Base-by-base conservation (phyloP, 2,113 vertebrate species). In the Australoheros scitulus region DNA sequence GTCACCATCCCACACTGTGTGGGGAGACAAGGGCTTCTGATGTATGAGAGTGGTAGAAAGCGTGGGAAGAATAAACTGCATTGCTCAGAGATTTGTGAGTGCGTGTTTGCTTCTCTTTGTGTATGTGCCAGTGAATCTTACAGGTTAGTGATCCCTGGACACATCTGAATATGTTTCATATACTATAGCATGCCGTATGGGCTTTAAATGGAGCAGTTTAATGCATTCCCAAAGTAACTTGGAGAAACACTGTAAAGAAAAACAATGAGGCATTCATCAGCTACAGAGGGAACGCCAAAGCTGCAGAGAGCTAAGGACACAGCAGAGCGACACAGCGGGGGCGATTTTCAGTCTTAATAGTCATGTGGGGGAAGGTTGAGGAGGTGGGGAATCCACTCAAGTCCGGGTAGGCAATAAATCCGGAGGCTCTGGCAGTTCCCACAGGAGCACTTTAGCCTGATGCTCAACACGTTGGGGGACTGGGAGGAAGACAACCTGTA, bases 1-100 rank as follows among this genome's bases (percentile, higher is more conserved):
- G 93, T 90, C 94, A 90, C 86, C 92, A 89, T 91, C 94, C 94
- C 84, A 95, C 94, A 92, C 92, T 94, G 91, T 95, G 92, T 88
- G 92, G 85, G 92, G 93, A 94, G 92, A 92, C 88, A 85, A 94
- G 90, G 88, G 89, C 91, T 83, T 94, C 75, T 92, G 92, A 94
- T 94, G 90, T 90, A 91, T 91, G 91, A 93, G 93, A 92, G 93
- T 88, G 87, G 91, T 93, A 87, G 24, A 89, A 93, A 89, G 92
- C 88, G 92, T 95, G 88, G 93, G 92, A 88, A 91, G 94, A 91
- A 83, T 81, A 86, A 92, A 93, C 87, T 57, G 38, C 88, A 85
- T 82, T 90, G 88, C 90, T 93, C 88, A 84, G 90, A 89, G 86
- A 87, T 92, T 50, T 87, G 24, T 74, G 72, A 86, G 80, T 77